These are phyloP conservation scores for Keiferia lycopersicella DNA, from an alignment of 2,888 invertebrate species.

Conservation along the genomic window DNA sequence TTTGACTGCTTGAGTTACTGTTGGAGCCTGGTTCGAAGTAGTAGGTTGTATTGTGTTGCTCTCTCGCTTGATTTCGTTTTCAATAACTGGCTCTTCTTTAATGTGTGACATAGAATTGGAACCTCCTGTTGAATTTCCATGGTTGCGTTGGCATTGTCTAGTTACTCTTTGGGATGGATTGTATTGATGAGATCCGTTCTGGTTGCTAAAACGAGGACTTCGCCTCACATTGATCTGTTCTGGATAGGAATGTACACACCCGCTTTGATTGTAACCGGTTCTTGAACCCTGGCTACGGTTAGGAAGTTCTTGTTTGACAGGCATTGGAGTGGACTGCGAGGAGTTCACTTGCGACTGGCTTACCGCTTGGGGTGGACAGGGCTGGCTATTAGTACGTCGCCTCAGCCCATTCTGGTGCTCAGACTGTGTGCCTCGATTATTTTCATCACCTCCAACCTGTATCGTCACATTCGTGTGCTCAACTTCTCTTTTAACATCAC, in stretches of 20 bases:
- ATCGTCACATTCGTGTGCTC: constrained; percentile 43
- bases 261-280: background rate
- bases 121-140: constrained; percentile 36
- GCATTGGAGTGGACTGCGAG: constrained; percentile 31
- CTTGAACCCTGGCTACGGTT: constrained; percentile 30
- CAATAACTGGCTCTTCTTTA: constrained; percentile 58
- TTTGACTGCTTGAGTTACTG: constrained; percentile 46
- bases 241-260: background rate
- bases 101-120: constrained; percentile 44
- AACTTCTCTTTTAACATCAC: constrained; percentile 62
- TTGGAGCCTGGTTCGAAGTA: constrained; percentile 27
- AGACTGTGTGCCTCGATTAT: constrained; percentile 35
- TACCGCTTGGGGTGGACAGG: constrained; percentile 25
- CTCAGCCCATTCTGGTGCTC: background rate
- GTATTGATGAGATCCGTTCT: constrained; percentile 47
- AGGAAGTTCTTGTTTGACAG: constrained; percentile 2
- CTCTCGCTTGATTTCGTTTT: constrained; percentile 56
- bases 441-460: constrained; percentile 39
- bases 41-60: constrained; percentile 31
- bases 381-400: constrained; percentile 36
- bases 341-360: constrained; percentile 33
- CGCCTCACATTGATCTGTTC: constrained; percentile 35
- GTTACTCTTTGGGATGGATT: constrained; percentile 42
- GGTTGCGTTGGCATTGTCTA: constrained; percentile 41
- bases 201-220: constrained; percentile 35